phyloP scores from a whole-genome alignment of 2,888 invertebrate genomes.

The Apodemia zela region DNA sequence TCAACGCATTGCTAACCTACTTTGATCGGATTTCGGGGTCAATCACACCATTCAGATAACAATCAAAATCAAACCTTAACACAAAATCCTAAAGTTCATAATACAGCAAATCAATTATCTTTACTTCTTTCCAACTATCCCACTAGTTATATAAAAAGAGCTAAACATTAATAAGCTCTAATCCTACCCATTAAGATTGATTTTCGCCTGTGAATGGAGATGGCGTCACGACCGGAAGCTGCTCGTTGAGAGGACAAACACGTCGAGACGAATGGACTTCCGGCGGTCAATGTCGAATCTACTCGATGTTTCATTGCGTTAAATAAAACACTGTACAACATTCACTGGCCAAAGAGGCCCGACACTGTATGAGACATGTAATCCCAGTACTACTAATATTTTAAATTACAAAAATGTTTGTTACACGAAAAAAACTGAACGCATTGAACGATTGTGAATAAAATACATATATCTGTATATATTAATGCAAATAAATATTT shows the following conservation, averaged over 20 bases:
- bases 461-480: no score
- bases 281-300: constrained; percentile 56
- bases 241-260: constrained; percentile 55
- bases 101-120: constrained; percentile 19
- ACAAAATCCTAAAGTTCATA: not conserved
- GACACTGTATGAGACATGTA: not conserved
- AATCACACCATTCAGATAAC: constrained; percentile 1
- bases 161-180: not conserved
- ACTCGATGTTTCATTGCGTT: constrained; percentile 23
- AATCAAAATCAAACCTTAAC: constrained; percentile 17
- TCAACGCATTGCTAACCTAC: constrained; percentile 13
- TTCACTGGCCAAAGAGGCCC: not conserved
- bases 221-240: constrained; percentile 46
- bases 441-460: no score
- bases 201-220: constrained; percentile 12
- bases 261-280: constrained; percentile 58
- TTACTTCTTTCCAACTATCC: not conserved
- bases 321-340: constrained; percentile 15
- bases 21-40: constrained; percentile 14
- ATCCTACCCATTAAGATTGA: constrained; percentile 2
- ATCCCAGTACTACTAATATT: not conserved
- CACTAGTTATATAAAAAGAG: not conserved
- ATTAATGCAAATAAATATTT: no score
- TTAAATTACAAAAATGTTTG: not conserved
- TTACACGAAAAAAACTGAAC: not conserved